Conservation (phyloP, 92 coral and sea anemone genomes). For the Porites lobata region DNA sequence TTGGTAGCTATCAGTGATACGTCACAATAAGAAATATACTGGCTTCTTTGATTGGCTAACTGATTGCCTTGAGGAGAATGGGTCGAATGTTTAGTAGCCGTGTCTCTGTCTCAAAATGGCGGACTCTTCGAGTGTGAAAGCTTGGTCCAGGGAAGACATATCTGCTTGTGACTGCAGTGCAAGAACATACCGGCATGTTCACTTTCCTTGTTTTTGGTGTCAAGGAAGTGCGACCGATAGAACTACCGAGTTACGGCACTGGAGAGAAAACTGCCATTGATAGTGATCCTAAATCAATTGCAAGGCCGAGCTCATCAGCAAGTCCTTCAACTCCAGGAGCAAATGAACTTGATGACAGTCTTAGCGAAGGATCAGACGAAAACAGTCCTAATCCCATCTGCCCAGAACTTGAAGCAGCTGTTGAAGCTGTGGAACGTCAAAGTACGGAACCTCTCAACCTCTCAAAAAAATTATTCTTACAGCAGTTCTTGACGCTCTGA, state of each 20-base stretch:
- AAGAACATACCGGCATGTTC: conserved; percentile 65
- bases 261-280: conserved; percentile 48
- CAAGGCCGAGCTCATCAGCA: conserved; percentile 14
- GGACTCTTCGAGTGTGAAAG: conserved; percentile 11
- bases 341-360: conserved; percentile 13
- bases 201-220: conserved; percentile 54
- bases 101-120: conserved; percentile 10
- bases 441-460: conserved; percentile 44
- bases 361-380: conserved; percentile 33
- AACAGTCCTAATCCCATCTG: conserved; percentile 19
- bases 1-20: conserved; percentile 5
- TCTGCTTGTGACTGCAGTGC: conserved; percentile 52
- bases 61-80: conserved; percentile 26
- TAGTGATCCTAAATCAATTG: neutral
- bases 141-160: conserved; percentile 59
- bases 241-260: conserved; percentile 72
- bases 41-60: conserved; percentile 20
- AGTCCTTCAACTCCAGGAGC: conserved; percentile 21
- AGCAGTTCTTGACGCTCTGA: conserved; percentile 65
- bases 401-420: conserved; percentile 8
- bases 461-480: conserved; percentile 66
- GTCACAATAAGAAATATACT: neutral
- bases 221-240: conserved; percentile 59
- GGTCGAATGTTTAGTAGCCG: conserved; percentile 24
- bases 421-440: conserved; percentile 17